Evolutionary conservation across 2,888 invertebrate species (phyloP).

Genomic region (Apoderus coryli): DNA sequence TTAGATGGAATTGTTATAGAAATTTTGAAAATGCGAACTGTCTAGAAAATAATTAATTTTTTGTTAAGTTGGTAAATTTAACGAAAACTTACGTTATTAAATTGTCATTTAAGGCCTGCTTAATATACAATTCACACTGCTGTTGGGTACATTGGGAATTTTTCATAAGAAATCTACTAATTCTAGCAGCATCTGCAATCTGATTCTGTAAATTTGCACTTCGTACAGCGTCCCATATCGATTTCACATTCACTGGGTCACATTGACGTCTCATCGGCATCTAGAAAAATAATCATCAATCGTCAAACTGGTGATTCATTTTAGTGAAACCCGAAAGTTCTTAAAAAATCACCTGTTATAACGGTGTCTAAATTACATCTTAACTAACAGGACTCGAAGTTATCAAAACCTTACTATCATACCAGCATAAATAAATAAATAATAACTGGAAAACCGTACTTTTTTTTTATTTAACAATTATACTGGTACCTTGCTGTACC

Average conservation of each 20-base stretch:
- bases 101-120: constrained; percentile 27
- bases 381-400: neutral
- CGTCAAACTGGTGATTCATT: no score
- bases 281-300: constrained; percentile 18
- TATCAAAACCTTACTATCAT: constrained; percentile 8
- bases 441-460: no score
- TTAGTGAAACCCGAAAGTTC: no score
- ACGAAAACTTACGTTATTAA: constrained; percentile 27
- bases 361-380: constrained; percentile 4
- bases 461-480: no score
- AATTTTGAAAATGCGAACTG: no score
- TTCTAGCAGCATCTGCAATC: constrained; percentile 23
- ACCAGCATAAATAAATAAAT: no score
- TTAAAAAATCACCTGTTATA: constrained; percentile 1
- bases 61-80: no score
- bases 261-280: constrained; percentile 30
- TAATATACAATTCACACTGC: constrained; percentile 27
- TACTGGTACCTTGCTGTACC: no score
- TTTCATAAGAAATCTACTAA: constrained; percentile 27
- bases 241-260: constrained; percentile 29
- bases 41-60: no score
- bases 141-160: constrained; percentile 21
- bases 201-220: constrained; percentile 22
- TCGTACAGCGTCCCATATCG: constrained; percentile 31
- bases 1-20: no score